A percentile compares a stretch with the other conserved stretches of the same genome.
phyloP scores from a whole-genome alignment of 2,113 vertebrate species.

The Camelus bactrianus region DNA sequence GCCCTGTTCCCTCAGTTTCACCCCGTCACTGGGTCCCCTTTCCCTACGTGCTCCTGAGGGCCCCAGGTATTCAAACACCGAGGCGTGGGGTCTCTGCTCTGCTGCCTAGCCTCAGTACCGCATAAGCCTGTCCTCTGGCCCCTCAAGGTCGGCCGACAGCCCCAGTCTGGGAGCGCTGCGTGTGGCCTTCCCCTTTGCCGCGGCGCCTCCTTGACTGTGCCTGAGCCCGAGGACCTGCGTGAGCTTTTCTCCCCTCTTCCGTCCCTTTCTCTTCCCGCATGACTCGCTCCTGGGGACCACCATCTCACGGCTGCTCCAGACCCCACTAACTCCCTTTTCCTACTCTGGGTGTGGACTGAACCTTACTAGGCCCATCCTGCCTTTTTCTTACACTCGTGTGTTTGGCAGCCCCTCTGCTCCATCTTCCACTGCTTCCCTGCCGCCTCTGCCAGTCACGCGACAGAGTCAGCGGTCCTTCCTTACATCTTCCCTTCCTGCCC shows the following conservation, averaged over 20 bases:
- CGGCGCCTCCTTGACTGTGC: neutral
- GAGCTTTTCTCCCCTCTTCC: neutral
- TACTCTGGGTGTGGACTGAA: too few relatives aligned
- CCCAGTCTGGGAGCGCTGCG: neutral
- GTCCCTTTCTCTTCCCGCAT: neutral
- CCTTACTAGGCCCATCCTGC: neutral
- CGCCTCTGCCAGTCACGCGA: accelerated
- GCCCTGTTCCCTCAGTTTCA: neutral
- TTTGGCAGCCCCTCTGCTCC: neutral
- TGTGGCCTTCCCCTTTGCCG: neutral
- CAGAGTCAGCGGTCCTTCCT: neutral
- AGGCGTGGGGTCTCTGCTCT: neutral
- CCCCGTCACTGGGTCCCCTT: neutral
- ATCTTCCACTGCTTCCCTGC: neutral
- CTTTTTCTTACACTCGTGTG: neutral
- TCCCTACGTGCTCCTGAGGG: neutral
- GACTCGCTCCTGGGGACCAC: accelerated
- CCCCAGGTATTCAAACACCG: neutral
- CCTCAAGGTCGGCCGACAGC: neutral
- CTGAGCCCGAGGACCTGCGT: neutral
- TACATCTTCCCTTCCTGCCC: neutral
- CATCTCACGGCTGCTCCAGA: neutral
- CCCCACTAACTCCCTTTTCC: too few relatives aligned
- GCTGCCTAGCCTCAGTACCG: accelerated
- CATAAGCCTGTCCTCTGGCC: too few relatives aligned